A percentile compares a stretch with the other conserved stretches of the same genome.
These are phyloP conservation scores for Rhynchotus rufescens DNA, from an alignment of 2,797 vertebrate species.

Conservation along the genomic window DNA sequence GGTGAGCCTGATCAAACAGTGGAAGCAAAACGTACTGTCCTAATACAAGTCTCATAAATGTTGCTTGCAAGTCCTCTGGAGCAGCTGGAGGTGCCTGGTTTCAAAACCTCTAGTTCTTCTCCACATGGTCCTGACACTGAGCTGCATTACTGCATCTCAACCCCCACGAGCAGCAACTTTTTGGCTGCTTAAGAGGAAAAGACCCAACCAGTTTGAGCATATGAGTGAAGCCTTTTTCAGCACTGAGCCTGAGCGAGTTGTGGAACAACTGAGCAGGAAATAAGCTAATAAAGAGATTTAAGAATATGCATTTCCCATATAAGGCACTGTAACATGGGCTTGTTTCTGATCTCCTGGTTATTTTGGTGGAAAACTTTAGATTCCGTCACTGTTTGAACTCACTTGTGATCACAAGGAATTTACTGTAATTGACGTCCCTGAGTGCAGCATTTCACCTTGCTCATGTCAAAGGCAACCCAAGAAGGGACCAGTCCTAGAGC, in stretches of 20 bases:
- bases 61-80: not conserved
- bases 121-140: not conserved
- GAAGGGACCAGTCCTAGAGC: not conserved
- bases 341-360: constrained; percentile 3
- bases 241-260: constrained; percentile 56
- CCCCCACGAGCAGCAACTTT: not conserved
- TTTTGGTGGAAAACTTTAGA: constrained; percentile 3
- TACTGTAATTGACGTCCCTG: not conserved
- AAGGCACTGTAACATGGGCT: constrained; percentile 41
- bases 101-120: not conserved
- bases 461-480: not conserved
- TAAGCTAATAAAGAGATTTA: constrained; percentile 67
- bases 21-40: not conserved
- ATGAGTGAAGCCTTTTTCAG: constrained; percentile 46
- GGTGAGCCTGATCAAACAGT: not conserved
- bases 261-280: constrained; percentile 63
- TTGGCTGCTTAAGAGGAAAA: constrained; percentile 30
- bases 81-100: not conserved
- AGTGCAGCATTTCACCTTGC: not conserved
- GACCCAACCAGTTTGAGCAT: constrained; percentile 45
- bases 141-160: not conserved
- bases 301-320: constrained; percentile 57
- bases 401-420: not conserved
- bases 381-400: not conserved
- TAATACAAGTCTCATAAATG: not conserved